These are phyloP conservation scores for Dorcus parallelipipedus DNA, from an alignment of 2,888 invertebrate genomes.

Conservation along the genomic window DNA sequence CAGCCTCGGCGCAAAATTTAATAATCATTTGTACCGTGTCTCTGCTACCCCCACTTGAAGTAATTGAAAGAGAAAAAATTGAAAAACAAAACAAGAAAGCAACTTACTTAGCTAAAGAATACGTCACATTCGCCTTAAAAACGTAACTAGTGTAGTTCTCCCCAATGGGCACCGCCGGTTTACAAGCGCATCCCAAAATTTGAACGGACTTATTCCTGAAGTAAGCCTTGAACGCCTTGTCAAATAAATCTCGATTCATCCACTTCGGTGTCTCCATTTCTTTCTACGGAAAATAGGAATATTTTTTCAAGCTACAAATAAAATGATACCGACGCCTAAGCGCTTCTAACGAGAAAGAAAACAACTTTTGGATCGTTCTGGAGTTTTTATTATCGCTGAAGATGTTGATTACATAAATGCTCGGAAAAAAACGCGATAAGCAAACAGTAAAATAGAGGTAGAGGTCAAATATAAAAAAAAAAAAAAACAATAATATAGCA, in stretches of 20 bases:
- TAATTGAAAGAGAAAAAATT: not conserved
- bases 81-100: not conserved
- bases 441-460: too few relatives aligned
- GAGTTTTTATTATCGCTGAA: too few relatives aligned
- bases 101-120: constrained; percentile 7
- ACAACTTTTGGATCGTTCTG: too few relatives aligned
- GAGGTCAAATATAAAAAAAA: too few relatives aligned
- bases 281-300: not conserved
- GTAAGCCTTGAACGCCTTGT: constrained; percentile 30
- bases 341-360: too few relatives aligned
- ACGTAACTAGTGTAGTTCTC: constrained; percentile 41
- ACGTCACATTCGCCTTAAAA: constrained; percentile 33
- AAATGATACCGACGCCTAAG: not conserved
- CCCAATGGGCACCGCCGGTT: constrained; percentile 36
- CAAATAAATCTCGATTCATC: constrained; percentile 35
- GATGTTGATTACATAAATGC: too few relatives aligned
- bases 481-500: too few relatives aligned
- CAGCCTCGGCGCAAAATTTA: constrained; percentile 39
- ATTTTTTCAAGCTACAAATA: not conserved
- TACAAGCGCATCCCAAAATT: constrained; percentile 29
- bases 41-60: constrained; percentile 24
- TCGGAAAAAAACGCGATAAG: too few relatives aligned
- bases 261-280: constrained; percentile 34
- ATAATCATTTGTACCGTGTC: constrained; percentile 37
- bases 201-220: constrained; percentile 27